Base-by-base conservation (phyloP, 2,797 vertebrate genomes). In the Siniperca scherzeri region DNA sequence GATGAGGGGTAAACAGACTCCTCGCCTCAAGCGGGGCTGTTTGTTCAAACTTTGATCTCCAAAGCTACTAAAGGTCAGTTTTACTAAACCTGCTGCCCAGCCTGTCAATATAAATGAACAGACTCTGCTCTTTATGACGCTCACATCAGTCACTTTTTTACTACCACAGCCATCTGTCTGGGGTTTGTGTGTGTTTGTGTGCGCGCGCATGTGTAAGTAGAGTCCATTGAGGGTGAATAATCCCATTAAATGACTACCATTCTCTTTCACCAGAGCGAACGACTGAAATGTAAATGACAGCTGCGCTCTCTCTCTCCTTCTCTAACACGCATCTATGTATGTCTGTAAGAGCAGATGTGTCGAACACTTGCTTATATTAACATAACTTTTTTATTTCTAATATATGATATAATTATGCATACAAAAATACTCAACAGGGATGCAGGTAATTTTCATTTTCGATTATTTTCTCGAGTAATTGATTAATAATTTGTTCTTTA, bases 221-320 rank as follows among this genome's bases (percentile, higher is more conserved):
- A 90, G 91, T 94, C 91, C 81, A 94, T 90, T 92, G 91, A 93
- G 81, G 85, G 75, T 72, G 88, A 93, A 94, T 94, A 94, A 95
- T 94, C 91, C 76, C 90, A 94, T 94, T 94, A 94, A 94, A 93
- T 88, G 89, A 88, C 91, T 64, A 92, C 92, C 77, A 71, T 85
- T 92, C 89, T 85, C 83, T 90, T 92, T 89, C 82, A 90, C 65
- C 84, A 65, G 84, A 89, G 87, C 66, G 61, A 85, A 66, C 42
- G 52, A 68, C 85, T 77, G 50, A 81, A 82, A 91, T 11, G 4
- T 84, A 91, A 86, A 85, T 82, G 89, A 82, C 94, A 94, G 91
- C 93, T 93, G 92, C 42, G 81, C 74, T 53, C 57, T 14, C 78
- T 40, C 19, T 52, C 67, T 55, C 25, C 72, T 27, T 17, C 56